Percentiles rank a stretch among this genome's conserved stretches.
Conservation (phyloP, 2,113 vertebrate species). For the Lophius piscatorius region DNA sequence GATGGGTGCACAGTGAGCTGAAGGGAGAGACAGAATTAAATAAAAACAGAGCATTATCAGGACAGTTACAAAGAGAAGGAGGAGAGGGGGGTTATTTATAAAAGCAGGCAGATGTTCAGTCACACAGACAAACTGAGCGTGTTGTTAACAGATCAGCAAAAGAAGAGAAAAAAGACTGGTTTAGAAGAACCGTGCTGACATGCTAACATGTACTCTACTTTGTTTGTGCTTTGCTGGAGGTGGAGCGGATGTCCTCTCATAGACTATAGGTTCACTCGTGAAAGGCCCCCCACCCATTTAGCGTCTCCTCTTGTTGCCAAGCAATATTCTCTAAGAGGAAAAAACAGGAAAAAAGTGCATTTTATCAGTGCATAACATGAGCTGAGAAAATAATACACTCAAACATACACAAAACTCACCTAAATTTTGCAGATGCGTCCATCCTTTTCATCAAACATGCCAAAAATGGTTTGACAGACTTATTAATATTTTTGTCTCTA, state of each 20-base stretch:
- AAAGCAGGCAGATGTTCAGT: slow-evolving; percentile 44
- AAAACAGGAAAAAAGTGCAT: slow-evolving; percentile 54
- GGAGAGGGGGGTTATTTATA: slow-evolving; percentile 31
- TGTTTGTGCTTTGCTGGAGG: slow-evolving; percentile 90
- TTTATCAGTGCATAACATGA: slow-evolving; percentile 28
- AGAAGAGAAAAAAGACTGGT: slow-evolving; percentile 27
- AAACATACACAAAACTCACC: slow-evolving; percentile 69
- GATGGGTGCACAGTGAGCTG: slow-evolving; percentile 39
- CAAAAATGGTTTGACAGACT: slow-evolving; percentile 57
- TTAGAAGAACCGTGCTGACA: slow-evolving; percentile 43
- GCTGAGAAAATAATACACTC: slow-evolving; percentile 10
- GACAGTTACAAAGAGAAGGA: slow-evolving; percentile 23
- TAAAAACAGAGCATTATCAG: slow-evolving; percentile 28
- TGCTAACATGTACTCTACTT: slow-evolving; percentile 62
- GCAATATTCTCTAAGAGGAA: slow-evolving; percentile 60
- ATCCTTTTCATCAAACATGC: slow-evolving; percentile 56
- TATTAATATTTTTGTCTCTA: slow-evolving; percentile 42
- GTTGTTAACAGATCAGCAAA: slow-evolving; percentile 44
- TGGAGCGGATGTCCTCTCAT: slow-evolving; percentile 80
- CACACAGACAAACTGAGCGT: slow-evolving; percentile 40
- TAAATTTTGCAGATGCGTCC: slow-evolving; percentile 60
- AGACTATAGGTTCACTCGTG: slow-evolving; percentile 54
- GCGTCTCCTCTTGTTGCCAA: slow-evolving; percentile 66
- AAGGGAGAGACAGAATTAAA: slow-evolving; percentile 13
- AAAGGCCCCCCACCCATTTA: slow-evolving; percentile 56